Base-by-base conservation (phyloP, 2,797 vertebrate genomes). In the Myiotriccus ornatus region DNA sequence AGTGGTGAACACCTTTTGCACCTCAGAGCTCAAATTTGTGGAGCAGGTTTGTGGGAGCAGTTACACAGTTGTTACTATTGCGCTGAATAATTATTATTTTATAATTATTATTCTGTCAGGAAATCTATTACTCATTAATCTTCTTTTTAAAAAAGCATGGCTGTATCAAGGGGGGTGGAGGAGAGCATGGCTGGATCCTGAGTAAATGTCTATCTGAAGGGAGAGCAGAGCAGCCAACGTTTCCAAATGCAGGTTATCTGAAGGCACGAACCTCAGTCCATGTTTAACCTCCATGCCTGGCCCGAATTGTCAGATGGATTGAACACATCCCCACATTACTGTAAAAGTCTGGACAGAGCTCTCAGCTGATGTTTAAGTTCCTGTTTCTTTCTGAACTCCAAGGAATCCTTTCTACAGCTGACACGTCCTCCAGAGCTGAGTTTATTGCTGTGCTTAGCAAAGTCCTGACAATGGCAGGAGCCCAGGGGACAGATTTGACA, bases 281-380 rank as follows among this genome's bases (percentile, higher is more conserved):
- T 89, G 75, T 88, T 95, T 95, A 93, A 71, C 81, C 88, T 87
- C 70, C 87, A 6, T 90, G 77, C 52, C 67, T 67, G 59, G 16
- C 43, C 56, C 0, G 1, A 43, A 79, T 84, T 94, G 28, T 79
- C 50, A 68, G 53, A 39, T 75, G 43, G 55, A 70, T 49, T 79
- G 77, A 22, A 32, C 28, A 8, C 67, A 79, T 89, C 56, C 34
- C 34, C 35, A 28, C 0, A 0, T 46, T 57, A 9, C 59, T 93
- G 63, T 64, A n/a, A 23, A 57, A 87, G 34, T 30, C 41, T 70
- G 78, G 37, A 10, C 47, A 80, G 49, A 76, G 25, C 47, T 94
- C 87, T 56, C 70, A 46, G 70, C 3, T 60, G 27, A 28, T 74
- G 11, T 73, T 76, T 49, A 56, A 62, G 67, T 41, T 41, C 24